Conservation (phyloP, 2,888 invertebrate genomes). For the Drosophila lacicola region DNA sequence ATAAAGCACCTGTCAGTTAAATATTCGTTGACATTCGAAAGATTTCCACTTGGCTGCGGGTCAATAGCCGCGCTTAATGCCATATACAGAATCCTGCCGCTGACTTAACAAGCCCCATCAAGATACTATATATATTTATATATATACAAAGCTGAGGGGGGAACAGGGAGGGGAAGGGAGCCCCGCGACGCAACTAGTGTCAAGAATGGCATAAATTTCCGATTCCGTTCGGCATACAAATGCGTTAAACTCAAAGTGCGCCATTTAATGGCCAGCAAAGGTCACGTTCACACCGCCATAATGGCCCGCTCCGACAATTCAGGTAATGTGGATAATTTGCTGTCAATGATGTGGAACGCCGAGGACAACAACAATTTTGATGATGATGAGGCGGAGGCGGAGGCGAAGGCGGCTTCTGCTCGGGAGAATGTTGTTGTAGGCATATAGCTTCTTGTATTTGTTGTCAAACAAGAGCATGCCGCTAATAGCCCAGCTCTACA, state of each 20-base stretch:
- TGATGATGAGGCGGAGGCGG: conserved; percentile 25
- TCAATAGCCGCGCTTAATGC: conserved; percentile 35
- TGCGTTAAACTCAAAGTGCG: conserved; percentile 74
- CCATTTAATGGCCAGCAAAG: conserved; percentile 84
- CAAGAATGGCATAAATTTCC: conserved; percentile 83
- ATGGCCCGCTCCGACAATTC: conserved; percentile 82
- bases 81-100: conserved; percentile 25
- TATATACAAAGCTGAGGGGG: not conserved
- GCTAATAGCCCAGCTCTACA: conserved; percentile 64
- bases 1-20: conserved; percentile 34
- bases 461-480: conserved; percentile 76
- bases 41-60: conserved; percentile 19
- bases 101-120: conserved; percentile 29
- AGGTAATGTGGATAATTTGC: conserved; percentile 85
- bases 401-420: not conserved
- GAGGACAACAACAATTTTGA: conserved; percentile 24
- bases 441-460: conserved; percentile 70
- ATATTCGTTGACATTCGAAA: conserved; percentile 18
- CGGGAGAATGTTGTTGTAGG: not conserved
- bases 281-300: conserved; percentile 81
- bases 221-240: conserved; percentile 70
- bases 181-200: conserved; percentile 73
- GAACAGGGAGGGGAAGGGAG: not conserved
- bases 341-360: conserved; percentile 84
- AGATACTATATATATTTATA: not conserved